Conservation (phyloP, 1,140 invertebrate genomes). For the Trichonephila inaurata region DNA sequence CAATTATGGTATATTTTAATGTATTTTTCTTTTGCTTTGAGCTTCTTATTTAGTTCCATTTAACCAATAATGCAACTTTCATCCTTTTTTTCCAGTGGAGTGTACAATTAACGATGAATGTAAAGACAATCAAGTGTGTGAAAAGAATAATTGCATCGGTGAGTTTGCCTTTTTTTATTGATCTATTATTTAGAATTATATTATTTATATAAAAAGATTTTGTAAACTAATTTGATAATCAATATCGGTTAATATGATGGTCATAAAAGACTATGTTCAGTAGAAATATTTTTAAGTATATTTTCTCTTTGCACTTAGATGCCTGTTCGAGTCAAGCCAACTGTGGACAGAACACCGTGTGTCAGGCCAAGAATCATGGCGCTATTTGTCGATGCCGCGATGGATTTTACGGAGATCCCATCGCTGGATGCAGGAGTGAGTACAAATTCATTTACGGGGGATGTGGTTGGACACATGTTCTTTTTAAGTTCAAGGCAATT, state of each 20-base stretch:
- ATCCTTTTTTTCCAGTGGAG: constrained; percentile 83
- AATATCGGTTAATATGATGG: not conserved
- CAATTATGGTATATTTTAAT: no score
- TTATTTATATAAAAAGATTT: not conserved
- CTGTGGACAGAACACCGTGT: constrained; percentile 77
- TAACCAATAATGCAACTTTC: no score
- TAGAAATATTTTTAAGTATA: not conserved
- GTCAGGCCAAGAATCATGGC: constrained; percentile 85
- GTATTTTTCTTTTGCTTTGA: no score
- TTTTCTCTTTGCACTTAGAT: constrained; percentile 36
- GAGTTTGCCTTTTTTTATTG: not conserved
- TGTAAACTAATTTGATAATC: not conserved
- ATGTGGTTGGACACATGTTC: not conserved
- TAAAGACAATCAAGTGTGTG: constrained; percentile 87
- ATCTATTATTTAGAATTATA: not conserved
- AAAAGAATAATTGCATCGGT: constrained; percentile 77
- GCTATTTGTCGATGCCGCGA: constrained; percentile 88
- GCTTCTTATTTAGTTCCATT: no score
- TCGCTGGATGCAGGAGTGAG: constrained; percentile 80
- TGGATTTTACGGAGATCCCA: constrained; percentile 89
- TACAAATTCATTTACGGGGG: not conserved
- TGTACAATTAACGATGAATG: constrained; percentile 91
- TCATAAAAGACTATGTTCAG: no score
- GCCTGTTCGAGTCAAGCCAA: constrained; percentile 80
- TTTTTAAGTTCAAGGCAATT: not conserved